Evolutionary conservation across 2,797 vertebrate species (phyloP).

Genomic region (Hemitrygon akajei): DNA sequence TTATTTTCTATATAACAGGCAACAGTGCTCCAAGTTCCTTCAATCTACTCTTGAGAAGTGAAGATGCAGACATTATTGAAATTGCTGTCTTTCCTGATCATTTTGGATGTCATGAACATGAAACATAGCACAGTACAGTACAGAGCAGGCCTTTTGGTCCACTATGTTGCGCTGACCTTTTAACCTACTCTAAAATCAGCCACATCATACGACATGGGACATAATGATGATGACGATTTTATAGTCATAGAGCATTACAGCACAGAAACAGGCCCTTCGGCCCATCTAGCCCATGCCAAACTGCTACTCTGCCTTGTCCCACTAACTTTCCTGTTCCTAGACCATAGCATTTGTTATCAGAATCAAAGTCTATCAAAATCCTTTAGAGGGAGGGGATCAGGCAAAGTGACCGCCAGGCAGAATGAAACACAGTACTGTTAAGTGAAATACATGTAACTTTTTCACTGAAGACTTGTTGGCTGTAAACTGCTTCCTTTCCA

Average conservation of each 20-base stretch:
- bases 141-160: too few species aligned
- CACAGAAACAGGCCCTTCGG: too few species aligned
- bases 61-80: neutral
- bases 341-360: too few species aligned
- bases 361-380: neutral
- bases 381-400: neutral
- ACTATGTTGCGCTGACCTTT: too few species aligned
- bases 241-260: too few species aligned
- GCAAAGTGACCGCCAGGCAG: neutral
- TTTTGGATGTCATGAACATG: neutral
- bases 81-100: neutral
- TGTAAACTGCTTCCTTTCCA: neutral
- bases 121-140: neutral
- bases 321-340: too few species aligned
- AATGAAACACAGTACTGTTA: neutral
- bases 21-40: neutral
- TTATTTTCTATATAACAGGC: neutral
- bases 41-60: neutral
- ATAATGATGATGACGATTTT: too few species aligned
- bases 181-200: too few species aligned
- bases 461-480: neutral
- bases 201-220: too few species aligned
- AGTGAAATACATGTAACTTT: neutral
- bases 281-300: too few species aligned
- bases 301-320: too few species aligned